Evolutionary conservation across 2,888 invertebrate genomes (phyloP), one percentile per base, ranked within the genome.

Genomic region (Geotrupes spiniger): DNA sequence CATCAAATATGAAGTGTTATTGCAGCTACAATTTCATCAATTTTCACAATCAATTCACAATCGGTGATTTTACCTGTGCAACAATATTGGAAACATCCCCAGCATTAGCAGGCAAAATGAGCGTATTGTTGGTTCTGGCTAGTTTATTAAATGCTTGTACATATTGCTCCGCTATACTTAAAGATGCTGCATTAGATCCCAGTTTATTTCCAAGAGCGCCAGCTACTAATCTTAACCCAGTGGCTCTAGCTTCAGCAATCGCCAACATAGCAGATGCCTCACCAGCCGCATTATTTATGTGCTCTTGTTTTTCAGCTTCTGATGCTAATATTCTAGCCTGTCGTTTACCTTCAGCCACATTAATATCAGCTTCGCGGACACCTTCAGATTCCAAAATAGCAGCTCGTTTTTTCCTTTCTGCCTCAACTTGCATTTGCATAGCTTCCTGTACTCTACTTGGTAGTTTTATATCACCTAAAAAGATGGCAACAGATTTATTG

Each of bases 401-500:
- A 0, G 99, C 99, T 57, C 99, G 79, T 71, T 99, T 99, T 66
- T 89, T 87, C 44, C 99, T 76, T 72, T 99, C 99, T 0, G 99
- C 99, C 75, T 99, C 98, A 0, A 99, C 99, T 77, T 99, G 99
- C 96, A 98, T 97, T 74, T 99, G 99, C 99, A 99, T 99, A 0
- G 99, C 99, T 73, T 98, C 97, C 67, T 97, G 93, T 1, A 99
- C 90, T 62, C 96, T 83, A 0, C 80, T 75, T 0, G 99, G 99
- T 54, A 96, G 76, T 69, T 85, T 87, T 64, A 95, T 92, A 67
- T 94, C 87, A 17, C 14, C 16, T 36, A 1, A 5, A 43, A 43
- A 36, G 17, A 21, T 10, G n/a, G n/a, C 10, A 12, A 4, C n/a
- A 31, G 4, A 4, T 31, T 31, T 4, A 31, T 8, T 27, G 9